A percentile compares a stretch with the other conserved stretches of the same genome.
Evolutionary conservation across 2,113 vertebrate genomes (phyloP).

Genomic region (Hiodon alosoides): DNA sequence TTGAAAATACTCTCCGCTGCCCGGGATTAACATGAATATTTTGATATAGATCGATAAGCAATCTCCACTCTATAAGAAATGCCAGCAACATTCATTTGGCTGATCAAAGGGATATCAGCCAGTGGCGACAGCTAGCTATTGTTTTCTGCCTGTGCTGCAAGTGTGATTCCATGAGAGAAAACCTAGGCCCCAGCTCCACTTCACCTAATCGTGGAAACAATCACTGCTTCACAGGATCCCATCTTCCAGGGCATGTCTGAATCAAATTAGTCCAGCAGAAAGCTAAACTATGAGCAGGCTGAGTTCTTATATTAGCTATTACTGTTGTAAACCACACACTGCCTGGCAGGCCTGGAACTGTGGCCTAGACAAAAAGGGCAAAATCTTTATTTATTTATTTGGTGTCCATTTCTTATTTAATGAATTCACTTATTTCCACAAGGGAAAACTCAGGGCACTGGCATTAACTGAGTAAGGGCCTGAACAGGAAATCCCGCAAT

Average conservation of each 20-base stretch:
- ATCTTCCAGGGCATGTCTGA: constrained; percentile 73
- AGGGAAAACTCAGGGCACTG: neutral
- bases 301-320: constrained; percentile 63
- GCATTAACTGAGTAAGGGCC: neutral
- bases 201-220: constrained; percentile 86
- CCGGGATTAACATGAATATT: constrained; percentile 99
- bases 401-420: constrained; percentile 19
- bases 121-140: constrained; percentile 89
- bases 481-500: neutral
- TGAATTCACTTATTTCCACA: constrained; percentile 3
- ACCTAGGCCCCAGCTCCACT: constrained; percentile 61
- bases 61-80: constrained; percentile 99
- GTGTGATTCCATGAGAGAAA: constrained; percentile 70
- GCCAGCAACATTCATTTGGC: constrained; percentile 99
- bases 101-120: constrained; percentile 97
- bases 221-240: constrained; percentile 82
- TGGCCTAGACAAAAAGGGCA: constrained; percentile 62
- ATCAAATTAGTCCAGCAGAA: constrained; percentile 74
- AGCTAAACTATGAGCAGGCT: constrained; percentile 59
- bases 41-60: constrained; percentile 99
- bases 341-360: constrained; percentile 30
- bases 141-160: constrained; percentile 81
- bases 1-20: constrained; percentile 94
- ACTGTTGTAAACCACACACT: constrained; percentile 41
- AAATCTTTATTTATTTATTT: constrained; percentile 56